Percentiles rank a stretch among this genome's conserved stretches.
These are phyloP conservation scores for Metacarcinus magister DNA, from an alignment of 2,888 invertebrate species.

Conservation along the genomic window DNA sequence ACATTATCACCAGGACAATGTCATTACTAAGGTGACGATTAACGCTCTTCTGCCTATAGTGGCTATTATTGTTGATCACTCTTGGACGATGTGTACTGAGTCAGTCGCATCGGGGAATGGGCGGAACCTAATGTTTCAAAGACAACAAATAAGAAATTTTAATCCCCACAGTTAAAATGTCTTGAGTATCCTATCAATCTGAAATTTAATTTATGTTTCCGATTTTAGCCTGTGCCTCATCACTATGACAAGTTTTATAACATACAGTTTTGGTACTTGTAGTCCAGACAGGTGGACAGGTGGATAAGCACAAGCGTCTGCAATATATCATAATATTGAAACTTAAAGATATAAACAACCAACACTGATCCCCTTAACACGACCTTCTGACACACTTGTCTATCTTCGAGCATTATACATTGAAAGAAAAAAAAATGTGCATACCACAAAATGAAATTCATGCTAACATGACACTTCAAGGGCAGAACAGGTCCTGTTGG, in stretches of 20 bases:
- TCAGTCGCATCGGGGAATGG: neutral
- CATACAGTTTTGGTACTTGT: neutral
- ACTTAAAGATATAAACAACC: neutral
- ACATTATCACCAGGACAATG: no score
- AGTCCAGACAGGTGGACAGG: neutral
- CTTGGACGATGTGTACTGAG: neutral
- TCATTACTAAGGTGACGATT: neutral
- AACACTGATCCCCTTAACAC: neutral
- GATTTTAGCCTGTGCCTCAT: neutral
- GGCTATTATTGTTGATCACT: neutral
- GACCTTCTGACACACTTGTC: neutral
- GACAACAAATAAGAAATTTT: neutral
- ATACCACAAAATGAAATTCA: neutral
- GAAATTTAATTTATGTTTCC: neutral
- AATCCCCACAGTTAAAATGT: neutral
- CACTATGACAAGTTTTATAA: neutral
- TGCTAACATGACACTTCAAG: neutral
- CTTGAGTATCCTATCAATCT: neutral
- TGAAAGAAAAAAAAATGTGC: neutral
- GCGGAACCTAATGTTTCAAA: neutral
- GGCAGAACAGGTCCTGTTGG: neutral
- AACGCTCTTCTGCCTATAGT: neutral
- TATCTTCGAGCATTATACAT: neutral
- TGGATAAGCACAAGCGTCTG: neutral
- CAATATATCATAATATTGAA: constrained; percentile 7